Conservation (phyloP, 2,113 vertebrate species). For the Hylia prasina region DNA sequence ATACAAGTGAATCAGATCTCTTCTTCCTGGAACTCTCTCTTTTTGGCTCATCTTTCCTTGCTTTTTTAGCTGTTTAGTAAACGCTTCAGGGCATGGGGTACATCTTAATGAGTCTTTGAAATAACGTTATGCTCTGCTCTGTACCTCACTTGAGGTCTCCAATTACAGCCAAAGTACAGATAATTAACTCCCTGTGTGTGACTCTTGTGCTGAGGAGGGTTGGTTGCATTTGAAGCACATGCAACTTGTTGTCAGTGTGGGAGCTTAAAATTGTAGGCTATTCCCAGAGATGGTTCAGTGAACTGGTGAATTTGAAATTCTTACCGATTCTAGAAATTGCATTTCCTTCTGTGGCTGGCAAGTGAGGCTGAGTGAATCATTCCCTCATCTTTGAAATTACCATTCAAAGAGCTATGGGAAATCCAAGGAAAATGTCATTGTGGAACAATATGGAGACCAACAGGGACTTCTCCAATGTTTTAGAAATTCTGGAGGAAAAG, state of each 20-base stretch:
- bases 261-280: not conserved
- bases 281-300: not conserved
- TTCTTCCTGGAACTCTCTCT: not conserved
- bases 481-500: not conserved
- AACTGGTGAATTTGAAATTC: not conserved
- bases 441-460: not conserved
- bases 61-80: not conserved
- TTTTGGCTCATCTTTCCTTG: not conserved
- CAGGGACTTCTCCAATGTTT: not conserved
- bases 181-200: not conserved
- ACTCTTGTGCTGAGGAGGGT: not conserved
- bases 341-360: not conserved
- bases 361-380: not conserved
- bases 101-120: not conserved
- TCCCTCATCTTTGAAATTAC: not conserved
- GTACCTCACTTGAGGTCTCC: not conserved
- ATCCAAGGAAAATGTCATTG: not conserved
- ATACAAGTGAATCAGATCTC: not conserved
- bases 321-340: not conserved
- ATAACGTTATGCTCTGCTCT: not conserved
- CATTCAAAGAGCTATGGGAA: not conserved
- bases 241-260: not conserved
- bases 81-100: not conserved
- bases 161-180: not conserved
- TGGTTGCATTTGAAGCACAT: not conserved